Conservation (phyloP, 2,797 vertebrate genomes). For the Scarus forsteni region DNA sequence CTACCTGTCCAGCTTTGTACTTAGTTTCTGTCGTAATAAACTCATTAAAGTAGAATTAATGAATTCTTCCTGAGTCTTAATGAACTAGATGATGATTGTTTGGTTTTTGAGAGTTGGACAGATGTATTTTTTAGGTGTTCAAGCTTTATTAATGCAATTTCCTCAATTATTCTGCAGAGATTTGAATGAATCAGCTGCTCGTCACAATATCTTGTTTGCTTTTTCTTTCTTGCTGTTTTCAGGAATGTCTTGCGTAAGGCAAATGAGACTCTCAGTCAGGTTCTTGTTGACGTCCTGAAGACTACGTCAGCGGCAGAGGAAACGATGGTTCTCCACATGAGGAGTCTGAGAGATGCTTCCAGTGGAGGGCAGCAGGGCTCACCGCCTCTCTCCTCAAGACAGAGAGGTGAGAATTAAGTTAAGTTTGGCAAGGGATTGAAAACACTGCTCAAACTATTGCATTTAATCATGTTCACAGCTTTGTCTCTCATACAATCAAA, state of each 20-base stretch:
- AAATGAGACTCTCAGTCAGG: slow-evolving; percentile 90
- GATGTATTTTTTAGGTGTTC: background rate
- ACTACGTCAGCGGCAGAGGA: slow-evolving; percentile 93
- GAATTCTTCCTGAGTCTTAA: background rate
- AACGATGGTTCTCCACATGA: slow-evolving; percentile 91
- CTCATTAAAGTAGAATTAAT: background rate
- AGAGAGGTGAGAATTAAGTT: slow-evolving; percentile 58
- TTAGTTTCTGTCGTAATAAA: slow-evolving; percentile 8
- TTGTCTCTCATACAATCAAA: too few species aligned
- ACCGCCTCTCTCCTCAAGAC: slow-evolving; percentile 9
- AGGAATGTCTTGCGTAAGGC: slow-evolving; percentile 86
- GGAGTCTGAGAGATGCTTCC: slow-evolving; percentile 85
- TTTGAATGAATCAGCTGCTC: background rate
- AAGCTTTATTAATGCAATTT: background rate
- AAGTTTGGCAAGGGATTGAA: too few species aligned
- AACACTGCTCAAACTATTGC: too few species aligned
- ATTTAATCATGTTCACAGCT: too few species aligned
- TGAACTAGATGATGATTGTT: background rate
- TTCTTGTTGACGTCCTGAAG: slow-evolving; percentile 92
- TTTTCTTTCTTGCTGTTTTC: background rate
- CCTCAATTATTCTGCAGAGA: background rate
- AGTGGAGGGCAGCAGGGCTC: slow-evolving; percentile 66
- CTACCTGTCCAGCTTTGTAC: background rate
- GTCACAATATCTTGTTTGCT: background rate
- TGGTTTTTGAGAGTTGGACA: background rate